Conservation (phyloP, 1,140 invertebrate genomes). For the Laupala kohalensis region DNA sequence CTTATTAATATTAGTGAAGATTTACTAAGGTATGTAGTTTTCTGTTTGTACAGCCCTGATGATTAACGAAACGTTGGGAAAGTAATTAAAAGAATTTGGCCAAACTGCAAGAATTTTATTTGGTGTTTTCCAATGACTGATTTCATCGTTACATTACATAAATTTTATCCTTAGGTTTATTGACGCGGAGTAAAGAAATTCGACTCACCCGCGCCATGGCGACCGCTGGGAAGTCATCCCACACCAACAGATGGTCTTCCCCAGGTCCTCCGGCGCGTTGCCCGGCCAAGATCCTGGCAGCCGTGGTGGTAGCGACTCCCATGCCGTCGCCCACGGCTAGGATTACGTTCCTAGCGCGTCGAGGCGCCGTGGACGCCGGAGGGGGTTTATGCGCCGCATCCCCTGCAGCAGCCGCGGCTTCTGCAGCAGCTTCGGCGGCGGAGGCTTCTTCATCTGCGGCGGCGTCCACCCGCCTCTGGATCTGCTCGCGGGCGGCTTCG, state of each 20-base stretch:
- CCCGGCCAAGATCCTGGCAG: slow-evolving; percentile 51
- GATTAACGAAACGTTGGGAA: no score
- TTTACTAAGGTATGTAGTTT: no score
- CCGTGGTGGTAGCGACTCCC: slow-evolving; percentile 61
- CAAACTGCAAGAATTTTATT: no score
- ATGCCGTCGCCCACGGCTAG: slow-evolving; percentile 72
- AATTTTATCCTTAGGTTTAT: no score
- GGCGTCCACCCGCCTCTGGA: slow-evolving; percentile 3
- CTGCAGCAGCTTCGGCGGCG: slow-evolving; percentile 68
- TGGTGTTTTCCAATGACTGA: no score
- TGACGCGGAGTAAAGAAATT: no score
- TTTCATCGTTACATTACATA: no score
- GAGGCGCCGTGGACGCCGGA: not conserved
- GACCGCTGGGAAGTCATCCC: slow-evolving; percentile 59
- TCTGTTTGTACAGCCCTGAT: no score
- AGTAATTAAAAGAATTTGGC: no score
- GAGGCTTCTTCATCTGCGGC: slow-evolving; percentile 26
- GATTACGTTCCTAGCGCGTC: slow-evolving; percentile 47
- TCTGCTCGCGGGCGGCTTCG: slow-evolving; percentile 13
- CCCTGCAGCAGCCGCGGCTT: slow-evolving; percentile 53
- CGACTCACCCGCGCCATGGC: slow-evolving; percentile 51
- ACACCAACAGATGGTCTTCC: slow-evolving; percentile 49
- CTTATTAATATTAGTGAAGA: no score
- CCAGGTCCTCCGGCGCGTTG: slow-evolving; percentile 36
- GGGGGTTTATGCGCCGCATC: slow-evolving; percentile 33